Evolutionary conservation across 2,888 invertebrate genomes (phyloP), one percentile per base, ranked within the genome.

Genomic region (Imbricaverruca yamaguchii): DNA sequence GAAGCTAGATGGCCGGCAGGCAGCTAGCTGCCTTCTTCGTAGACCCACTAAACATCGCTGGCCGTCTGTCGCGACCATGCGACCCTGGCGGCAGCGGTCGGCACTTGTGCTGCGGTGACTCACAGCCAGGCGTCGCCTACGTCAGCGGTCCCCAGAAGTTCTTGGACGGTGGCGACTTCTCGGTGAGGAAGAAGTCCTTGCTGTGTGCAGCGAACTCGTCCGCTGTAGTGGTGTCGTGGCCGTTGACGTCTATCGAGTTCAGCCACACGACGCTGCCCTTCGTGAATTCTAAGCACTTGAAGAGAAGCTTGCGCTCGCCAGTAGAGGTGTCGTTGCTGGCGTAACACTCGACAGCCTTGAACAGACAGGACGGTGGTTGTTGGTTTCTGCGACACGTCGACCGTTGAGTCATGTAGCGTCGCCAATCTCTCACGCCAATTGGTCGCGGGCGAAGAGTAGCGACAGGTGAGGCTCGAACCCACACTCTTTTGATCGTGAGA

Each of bases 71-170:
- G 39, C 39, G 39, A 39, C 39, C 39, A 39, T 39, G 39, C 39
- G 39, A 39, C 39, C 39, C 74, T 53, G 53, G 74, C 74, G 53
- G 69, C 69, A 10, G 12, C 80, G 55, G 77, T 77, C 55, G 80
- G 67, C 59, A 10, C 55, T 18, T 56, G 21, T 18, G 25, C 21
- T 67, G 56, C 53, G 65, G 57, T 55, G 15, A 25, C 13, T 77
- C 56, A 78, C 79, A 79, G 10, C 65, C 57, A 25, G 91, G 92
- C 9, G 92, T 10, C 69, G 91, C 83, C 86, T 86, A 80, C 87
- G 88, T 57, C 53, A 94, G 88, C 13, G 94, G 94, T 59, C 94
- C 94, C 94, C 94, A 95, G 86, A 94, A 94, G 90, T 93, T 92
- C 88, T 92, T 93, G 85, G 94, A 94, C 83, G 94, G 92, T 84